phyloP scores from a whole-genome alignment of 2,113 vertebrate species.

The Pteropus alecto region DNA sequence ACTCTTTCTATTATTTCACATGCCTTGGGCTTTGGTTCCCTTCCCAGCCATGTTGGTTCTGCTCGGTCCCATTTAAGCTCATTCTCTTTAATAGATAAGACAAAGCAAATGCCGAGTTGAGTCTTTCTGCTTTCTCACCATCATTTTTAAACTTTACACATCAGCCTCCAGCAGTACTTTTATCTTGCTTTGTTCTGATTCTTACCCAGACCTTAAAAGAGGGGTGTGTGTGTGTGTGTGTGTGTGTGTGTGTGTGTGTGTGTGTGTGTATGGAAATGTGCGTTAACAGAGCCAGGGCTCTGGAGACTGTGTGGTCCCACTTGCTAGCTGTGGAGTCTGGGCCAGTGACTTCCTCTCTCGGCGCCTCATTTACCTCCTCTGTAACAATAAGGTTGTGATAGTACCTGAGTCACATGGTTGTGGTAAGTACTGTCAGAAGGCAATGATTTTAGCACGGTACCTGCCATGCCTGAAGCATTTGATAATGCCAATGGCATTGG shows the following conservation, averaged over 20 bases:
- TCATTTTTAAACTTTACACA: not conserved
- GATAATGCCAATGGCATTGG: rapidly evolving
- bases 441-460: not conserved
- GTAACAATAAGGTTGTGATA: not conserved
- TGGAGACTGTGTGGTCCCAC: not conserved
- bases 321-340: not conserved
- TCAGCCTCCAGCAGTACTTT: not conserved
- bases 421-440: not conserved
- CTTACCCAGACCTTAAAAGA: not conserved
- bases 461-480: rapidly evolving
- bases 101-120: not conserved
- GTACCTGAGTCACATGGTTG: rapidly evolving
- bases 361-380: rapidly evolving
- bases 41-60: not conserved
- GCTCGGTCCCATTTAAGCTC: not conserved
- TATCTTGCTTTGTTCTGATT: not conserved
- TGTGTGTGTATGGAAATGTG: rapidly evolving
- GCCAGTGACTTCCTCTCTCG: not conserved
- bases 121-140: not conserved
- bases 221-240: rapidly evolving
- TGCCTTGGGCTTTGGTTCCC: not conserved
- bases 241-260: too few species aligned
- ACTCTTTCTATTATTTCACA: rapidly evolving
- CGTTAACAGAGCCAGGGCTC: not conserved
- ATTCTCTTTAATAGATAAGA: not conserved